A percentile compares a stretch with the other conserved stretches of the same genome.
Conservation (phyloP, 92 coral and sea anemone genomes). For the Ricordea florida region DNA sequence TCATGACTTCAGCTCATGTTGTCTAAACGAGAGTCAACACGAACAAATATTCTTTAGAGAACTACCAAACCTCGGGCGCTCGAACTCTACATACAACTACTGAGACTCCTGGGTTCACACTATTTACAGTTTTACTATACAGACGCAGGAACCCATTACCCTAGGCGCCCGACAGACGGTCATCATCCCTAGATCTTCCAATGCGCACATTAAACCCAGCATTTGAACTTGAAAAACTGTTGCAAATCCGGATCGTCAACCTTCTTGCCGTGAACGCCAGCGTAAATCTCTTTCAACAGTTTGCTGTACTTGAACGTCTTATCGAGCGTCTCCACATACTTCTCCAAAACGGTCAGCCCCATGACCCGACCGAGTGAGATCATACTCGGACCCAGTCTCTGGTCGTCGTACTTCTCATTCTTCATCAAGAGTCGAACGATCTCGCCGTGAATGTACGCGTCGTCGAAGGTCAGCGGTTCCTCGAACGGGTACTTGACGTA, state of each 20-base stretch:
- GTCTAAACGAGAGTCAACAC: no score
- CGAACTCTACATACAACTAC: no score
- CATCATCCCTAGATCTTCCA: no score
- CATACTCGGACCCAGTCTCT: slow-evolving; percentile 83
- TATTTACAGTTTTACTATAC: no score
- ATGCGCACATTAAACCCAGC: slow-evolving; percentile 72
- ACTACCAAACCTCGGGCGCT: no score
- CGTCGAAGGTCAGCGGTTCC: slow-evolving; percentile 87
- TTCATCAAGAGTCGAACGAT: slow-evolving; percentile 91
- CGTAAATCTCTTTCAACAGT: slow-evolving; percentile 83
- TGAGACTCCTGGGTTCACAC: no score
- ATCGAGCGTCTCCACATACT: slow-evolving; percentile 93
- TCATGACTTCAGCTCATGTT: no score
- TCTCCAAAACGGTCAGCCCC: slow-evolving; percentile 97
- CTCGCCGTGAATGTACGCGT: slow-evolving; percentile 97
- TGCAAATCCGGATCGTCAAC: slow-evolving; percentile 94
- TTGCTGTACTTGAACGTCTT: slow-evolving; percentile 96
- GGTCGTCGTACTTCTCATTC: slow-evolving; percentile 86
- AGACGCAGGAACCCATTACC: no score
- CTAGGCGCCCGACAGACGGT: no score
- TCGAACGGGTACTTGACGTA: slow-evolving; percentile 71
- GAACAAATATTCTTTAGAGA: no score
- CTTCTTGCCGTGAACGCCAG: slow-evolving; percentile 92
- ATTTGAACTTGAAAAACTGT: slow-evolving; percentile 94
- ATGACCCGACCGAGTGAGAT: slow-evolving; percentile 86